Evolutionary conservation across 2,797 vertebrate species (phyloP), one percentile per base, ranked within the genome.

Genomic region (Poliocrania exsul): DNA sequence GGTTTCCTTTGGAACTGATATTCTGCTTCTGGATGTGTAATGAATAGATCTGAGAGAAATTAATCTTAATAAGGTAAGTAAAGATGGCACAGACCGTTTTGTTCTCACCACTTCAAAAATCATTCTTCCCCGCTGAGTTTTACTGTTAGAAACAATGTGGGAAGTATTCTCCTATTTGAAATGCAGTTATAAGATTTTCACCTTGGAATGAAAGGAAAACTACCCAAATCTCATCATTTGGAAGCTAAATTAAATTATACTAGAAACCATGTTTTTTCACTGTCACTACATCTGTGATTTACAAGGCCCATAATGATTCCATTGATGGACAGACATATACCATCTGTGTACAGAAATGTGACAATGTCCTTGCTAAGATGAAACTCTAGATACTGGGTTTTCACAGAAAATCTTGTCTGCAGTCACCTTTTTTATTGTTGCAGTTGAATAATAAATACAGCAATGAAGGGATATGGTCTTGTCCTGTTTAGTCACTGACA

Each of bases 91-190:
- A 69, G 78, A 53, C 37, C 56, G 20, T 70, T 86, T 78, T 85
- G 50, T 70, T 95, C 92, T 95, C 66, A 93, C 77, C 84, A 96
- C 80, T 96, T 96, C 21, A 94, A 92, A 95, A 98, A 96, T 65
- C 79, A 90, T 87, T 97, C 88, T 61, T 95, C 84, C 58, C 81
- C 94, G 26, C 73, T 95, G 13, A 37, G 23, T 90, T 93, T 93
- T 93, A 89, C 83, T 96, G 78, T 94, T 95, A 96, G 44, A 97
- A 91, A 37, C 47, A 94, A 92, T 28, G 71, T 75, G 80, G 83
- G 31, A 15, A 72, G 51, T 42, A 77, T 94, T 62, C 70, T 95
- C 85, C 66, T 61, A 31, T 57, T 64, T 86, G 37, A 94, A 77
- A 8, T 29, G 31, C 3, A 2, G 23, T 66, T 66, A 61, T 64